A percentile compares a stretch with the other conserved stretches of the same genome.
phyloP scores from a whole-genome alignment of 1,140 invertebrate genomes.

The Lordiphosa clarofinis region DNA sequence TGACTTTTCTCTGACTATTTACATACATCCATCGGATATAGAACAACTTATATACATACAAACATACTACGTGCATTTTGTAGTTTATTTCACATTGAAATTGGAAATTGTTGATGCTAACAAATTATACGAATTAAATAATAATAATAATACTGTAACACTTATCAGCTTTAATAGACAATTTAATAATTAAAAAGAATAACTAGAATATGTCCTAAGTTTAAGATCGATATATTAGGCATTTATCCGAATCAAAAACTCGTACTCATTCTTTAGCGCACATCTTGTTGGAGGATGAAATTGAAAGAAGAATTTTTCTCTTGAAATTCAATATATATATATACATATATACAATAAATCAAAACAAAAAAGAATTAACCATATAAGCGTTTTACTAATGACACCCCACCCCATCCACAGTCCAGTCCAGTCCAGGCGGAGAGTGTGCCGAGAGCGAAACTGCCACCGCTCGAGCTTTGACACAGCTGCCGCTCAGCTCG shows the following conservation, averaged over 20 bases:
- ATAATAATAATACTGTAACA: slow-evolving; percentile 34
- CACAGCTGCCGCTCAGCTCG: slow-evolving; percentile 18
- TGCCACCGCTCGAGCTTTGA: slow-evolving; percentile 12
- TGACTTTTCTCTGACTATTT: slow-evolving; percentile 50
- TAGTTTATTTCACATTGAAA: slow-evolving; percentile 76
- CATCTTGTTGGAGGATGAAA: slow-evolving; percentile 23
- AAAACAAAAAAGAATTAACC: slow-evolving; percentile 9
- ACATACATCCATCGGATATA: slow-evolving; percentile 37
- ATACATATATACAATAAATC: slow-evolving; percentile 61
- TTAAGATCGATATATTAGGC: slow-evolving; percentile 61
- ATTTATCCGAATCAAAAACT: slow-evolving; percentile 39
- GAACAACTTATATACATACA: slow-evolving; percentile 19
- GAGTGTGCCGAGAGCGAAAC: slow-evolving; percentile 2
- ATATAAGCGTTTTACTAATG: slow-evolving; percentile 2
- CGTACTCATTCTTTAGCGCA: slow-evolving; percentile 29
- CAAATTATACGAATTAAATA: slow-evolving; percentile 60
- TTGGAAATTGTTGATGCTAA: slow-evolving; percentile 56
- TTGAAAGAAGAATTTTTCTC: slow-evolving; percentile 60
- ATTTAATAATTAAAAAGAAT: slow-evolving; percentile 58
- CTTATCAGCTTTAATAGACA: slow-evolving; percentile 77
- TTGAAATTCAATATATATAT: slow-evolving; percentile 62
- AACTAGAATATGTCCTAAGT: slow-evolving; percentile 41
- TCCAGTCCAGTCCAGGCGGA: neutral
- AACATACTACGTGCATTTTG: slow-evolving; percentile 34
- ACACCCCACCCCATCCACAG: neutral